Conservation (phyloP, 2,113 vertebrate genomes). For the Petromus typicus region DNA sequence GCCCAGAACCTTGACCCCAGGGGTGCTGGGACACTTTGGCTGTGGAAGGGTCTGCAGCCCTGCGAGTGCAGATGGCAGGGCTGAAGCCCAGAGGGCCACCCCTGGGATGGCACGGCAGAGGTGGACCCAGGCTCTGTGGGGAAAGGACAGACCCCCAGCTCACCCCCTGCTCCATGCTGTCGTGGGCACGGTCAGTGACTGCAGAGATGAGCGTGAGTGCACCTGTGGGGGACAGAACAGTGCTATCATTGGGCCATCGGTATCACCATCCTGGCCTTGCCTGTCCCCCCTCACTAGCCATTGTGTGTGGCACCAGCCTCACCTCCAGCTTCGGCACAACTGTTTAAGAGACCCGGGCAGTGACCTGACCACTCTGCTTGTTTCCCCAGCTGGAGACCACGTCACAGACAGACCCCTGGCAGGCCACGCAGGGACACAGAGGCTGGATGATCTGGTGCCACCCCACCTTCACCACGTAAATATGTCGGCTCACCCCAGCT, state of each 20-base stretch:
- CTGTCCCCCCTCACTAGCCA: too few relatives aligned
- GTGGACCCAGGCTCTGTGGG: neutral
- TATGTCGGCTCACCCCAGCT: neutral
- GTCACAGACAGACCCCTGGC: neutral
- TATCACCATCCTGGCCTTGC: neutral
- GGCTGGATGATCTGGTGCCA: neutral
- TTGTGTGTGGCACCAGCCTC: neutral
- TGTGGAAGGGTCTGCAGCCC: neutral
- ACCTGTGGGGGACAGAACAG: conserved; percentile 86
- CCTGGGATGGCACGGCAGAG: neutral
- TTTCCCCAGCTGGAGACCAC: neutral
- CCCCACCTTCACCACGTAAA: neutral
- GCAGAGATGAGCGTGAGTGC: conserved; percentile 94
- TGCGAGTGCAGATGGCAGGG: neutral
- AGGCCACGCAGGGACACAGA: neutral
- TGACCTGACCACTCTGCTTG: neutral
- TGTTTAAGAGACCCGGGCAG: neutral
- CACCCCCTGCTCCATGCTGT: conserved; percentile 97
- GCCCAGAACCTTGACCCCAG: neutral
- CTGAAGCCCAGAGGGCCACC: neutral
- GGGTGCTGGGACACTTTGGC: neutral
- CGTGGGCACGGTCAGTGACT: conserved; percentile 94
- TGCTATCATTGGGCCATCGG: neutral
- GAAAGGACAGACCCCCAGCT: conserved; percentile 78
- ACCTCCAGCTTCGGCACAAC: neutral